phyloP scores from a whole-genome alignment of 2,888 invertebrate genomes.

The Drosophila mayaguana region DNA sequence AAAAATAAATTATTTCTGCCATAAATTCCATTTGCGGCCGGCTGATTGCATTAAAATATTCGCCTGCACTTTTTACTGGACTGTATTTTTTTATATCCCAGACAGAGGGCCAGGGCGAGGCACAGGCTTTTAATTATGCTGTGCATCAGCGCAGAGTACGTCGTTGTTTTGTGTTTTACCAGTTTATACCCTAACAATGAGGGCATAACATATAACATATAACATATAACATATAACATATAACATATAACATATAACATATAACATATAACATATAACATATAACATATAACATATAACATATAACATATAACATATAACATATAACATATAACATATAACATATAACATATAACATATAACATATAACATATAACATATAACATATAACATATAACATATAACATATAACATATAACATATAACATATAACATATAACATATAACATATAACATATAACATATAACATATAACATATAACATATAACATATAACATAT shows the following conservation, averaged over 20 bases:
- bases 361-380: conserved; percentile 1
- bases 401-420: conserved; percentile 2
- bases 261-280: conserved; percentile 2
- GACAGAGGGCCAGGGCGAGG: conserved; percentile 1
- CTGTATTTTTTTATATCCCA: conserved; percentile 33
- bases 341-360: conserved; percentile 1
- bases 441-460: conserved; percentile 2
- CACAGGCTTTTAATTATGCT: conserved; percentile 67
- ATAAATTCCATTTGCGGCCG: conserved; percentile 56
- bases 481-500: conserved; percentile 1
- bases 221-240: conserved; percentile 4
- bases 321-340: conserved; percentile 8
- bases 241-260: conserved; percentile 4
- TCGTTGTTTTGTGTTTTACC: conserved; percentile 19
- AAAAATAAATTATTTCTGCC: conserved; percentile 29
- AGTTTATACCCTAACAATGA: conserved; percentile 12
- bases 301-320: conserved; percentile 6
- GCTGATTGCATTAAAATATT: conserved; percentile 56
- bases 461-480: conserved; percentile 2
- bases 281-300: conserved; percentile 5
- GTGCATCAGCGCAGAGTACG: conserved; percentile 14
- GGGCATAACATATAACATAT: conserved; percentile 1
- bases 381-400: background rate
- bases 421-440: conserved; percentile 2
- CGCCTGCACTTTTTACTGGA: conserved; percentile 9